Base-by-base conservation (phyloP, 2,888 invertebrate species). In the Drosophila recens region DNA sequence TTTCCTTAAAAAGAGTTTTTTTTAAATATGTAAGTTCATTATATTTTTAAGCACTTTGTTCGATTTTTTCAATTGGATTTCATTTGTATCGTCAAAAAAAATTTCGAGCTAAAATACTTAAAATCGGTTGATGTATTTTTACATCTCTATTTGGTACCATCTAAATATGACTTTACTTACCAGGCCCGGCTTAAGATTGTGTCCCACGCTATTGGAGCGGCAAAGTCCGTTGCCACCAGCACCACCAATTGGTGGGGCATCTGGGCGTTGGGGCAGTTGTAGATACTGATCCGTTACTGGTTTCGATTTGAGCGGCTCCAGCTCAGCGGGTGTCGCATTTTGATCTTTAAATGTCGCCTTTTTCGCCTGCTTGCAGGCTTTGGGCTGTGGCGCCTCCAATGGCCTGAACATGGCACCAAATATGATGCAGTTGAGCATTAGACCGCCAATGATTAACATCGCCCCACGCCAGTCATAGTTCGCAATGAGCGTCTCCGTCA, bases 381-480 rank as follows among this genome's bases (percentile, higher is more conserved):
- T 87, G 13, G 77, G 69, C 1, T 72, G 20, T 1, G 91, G 85
- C 17, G 89, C 90, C 85, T 95, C 94, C 56, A 99, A 93, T 0
- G 98, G 98, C 76, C 97, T 94, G 93, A 99, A 98, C 90, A 99
- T 94, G 0, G 96, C 95, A 30, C 99, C 99, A 90, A 98, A 97
- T 51, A 98, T 94, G 67, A 97, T 95, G 91, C 98, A 98, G 91
- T 97, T 92, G 23, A 99, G 93, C 54, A 98, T 95, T 40, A 98
- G 94, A 6, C 95, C 97, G 13, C 98, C 95, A 46, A 97, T 96
- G 61, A 98, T 95, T 36, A 97, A 94, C 94, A 98, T 95, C 1
- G 98, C 96, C 13, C 96, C 96, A 76, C 97, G 95, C 98, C 99
- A 99, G 33, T 96, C 96, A 87, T 95, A 98, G 53, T 93, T 93